Base-by-base conservation (phyloP, 1,140 invertebrate genomes). In the Procambarus clarkii region DNA sequence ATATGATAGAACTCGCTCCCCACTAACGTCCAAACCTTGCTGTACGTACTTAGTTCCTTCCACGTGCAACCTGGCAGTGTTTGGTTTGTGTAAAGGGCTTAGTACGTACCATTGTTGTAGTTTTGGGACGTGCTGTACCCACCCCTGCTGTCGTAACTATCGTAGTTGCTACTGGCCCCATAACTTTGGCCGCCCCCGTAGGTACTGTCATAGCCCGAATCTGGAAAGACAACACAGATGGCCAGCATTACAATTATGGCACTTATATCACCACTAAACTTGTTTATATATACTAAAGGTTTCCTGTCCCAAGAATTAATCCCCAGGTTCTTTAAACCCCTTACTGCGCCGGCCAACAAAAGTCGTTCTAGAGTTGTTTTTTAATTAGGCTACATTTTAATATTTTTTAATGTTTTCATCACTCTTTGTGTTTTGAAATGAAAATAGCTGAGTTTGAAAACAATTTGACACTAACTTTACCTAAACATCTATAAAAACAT, bases 51-150 rank as follows among this genome's bases (percentile, higher is more conserved):
- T 88, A 50, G 76, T 88, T 81, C 64, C 34, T 82, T 74, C 58
- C 69, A 83, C 58, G 81, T 45, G 54, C 81, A 69, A 83, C 88
- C 78, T 90, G 88, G 80, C 88, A 77, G 80, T 64, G 81, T 71
- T 84, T 60, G 46, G 69, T 83, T 64, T 90, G 69, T 69, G 69
- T 76, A 54, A 85, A 85, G 83, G 54, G 74, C 45, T 91, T 76
- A 91, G 88, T 91, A 91, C 88, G 88, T 91, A 91, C 88, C 88
- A 86, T 84, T 85, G 76, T 79, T 80, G 88, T 85, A 91, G 82
- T 74, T 71, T 64, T 91, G 88, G 74, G 81, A 84, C 46, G 88
- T 91, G 88, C 76, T 86, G 88, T 91, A 91, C 46, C 88, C 88
- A 58, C 88, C 88, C 81, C 88, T 78, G 83, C 82, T 91, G 64